phyloP scores from a whole-genome alignment of 1,140 invertebrate species.

The Drosophila trapezifrons region DNA sequence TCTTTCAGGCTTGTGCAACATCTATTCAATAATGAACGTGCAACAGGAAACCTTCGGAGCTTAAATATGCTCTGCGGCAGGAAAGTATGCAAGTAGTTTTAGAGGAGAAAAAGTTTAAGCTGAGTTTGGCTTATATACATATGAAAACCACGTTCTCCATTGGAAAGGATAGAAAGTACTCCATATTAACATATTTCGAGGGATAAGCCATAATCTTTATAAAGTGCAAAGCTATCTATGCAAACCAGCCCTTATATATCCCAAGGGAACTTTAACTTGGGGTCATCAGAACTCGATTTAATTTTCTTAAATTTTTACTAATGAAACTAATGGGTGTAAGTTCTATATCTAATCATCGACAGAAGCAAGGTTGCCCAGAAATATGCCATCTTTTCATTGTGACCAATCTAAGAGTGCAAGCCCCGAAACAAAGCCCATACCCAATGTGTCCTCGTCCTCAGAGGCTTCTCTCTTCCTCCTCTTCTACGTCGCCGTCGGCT shows the following conservation, averaged over 20 bases:
- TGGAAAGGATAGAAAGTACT: neutral
- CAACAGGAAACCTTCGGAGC: neutral
- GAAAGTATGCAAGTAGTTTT: slow-evolving; percentile 51
- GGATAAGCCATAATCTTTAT: neutral
- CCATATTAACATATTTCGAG: neutral
- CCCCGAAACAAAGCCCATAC: slow-evolving; percentile 11
- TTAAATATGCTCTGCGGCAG: slow-evolving; percentile 9
- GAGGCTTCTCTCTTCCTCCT: no score
- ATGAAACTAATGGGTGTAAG: no score
- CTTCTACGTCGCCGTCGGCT: slow-evolving; percentile 59
- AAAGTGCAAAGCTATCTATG: neutral
- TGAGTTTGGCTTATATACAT: neutral
- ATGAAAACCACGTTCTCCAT: neutral
- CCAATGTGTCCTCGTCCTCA: slow-evolving; percentile 50
- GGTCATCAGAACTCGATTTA: no score
- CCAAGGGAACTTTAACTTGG: neutral
- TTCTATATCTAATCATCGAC: no score
- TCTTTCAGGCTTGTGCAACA: neutral
- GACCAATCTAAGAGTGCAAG: neutral
- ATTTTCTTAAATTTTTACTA: no score
- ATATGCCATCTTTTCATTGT: neutral
- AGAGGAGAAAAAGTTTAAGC: neutral
- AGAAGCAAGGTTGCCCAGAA: neutral
- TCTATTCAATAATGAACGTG: neutral
- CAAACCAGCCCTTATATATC: neutral